phyloP scores from a whole-genome alignment of 2,797 vertebrate genomes.

The Prunella strophiata region DNA sequence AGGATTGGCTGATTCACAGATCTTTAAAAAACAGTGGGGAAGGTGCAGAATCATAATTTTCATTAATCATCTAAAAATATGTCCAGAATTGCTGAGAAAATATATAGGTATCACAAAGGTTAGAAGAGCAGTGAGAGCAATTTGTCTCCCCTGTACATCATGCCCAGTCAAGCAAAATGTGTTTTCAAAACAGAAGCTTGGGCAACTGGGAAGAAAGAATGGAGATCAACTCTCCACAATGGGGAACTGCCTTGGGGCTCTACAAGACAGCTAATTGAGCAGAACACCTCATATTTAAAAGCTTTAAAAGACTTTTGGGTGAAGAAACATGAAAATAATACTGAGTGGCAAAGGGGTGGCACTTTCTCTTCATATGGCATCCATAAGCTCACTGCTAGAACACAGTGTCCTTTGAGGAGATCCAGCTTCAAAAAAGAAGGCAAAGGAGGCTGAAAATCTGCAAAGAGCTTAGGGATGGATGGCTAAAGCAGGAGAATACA shows the following conservation, averaged over 20 bases:
- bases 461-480: neutral
- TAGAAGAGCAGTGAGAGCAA: constrained; percentile 2
- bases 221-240: neutral
- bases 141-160: neutral
- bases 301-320: neutral
- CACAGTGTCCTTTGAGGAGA: neutral
- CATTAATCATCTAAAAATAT: neutral
- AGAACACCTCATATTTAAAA: constrained; percentile 10
- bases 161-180: neutral
- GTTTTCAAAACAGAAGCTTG: constrained; percentile 29
- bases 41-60: neutral
- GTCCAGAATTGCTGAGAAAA: neutral
- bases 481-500: neutral
- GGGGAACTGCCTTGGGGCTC: neutral
- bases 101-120: neutral
- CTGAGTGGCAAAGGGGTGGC: neutral
- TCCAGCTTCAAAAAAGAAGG: neutral
- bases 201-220: neutral
- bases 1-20: neutral
- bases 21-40: neutral
- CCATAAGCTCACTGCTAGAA: neutral
- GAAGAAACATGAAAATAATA: neutral
- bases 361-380: neutral
- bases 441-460: neutral
- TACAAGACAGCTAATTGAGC: neutral